Evolutionary conservation across 35 echinoderm and acorn worm genomes (phyloP), one percentile per base, ranked within the genome.

Genomic region (Ophiothrix spiculata): DNA sequence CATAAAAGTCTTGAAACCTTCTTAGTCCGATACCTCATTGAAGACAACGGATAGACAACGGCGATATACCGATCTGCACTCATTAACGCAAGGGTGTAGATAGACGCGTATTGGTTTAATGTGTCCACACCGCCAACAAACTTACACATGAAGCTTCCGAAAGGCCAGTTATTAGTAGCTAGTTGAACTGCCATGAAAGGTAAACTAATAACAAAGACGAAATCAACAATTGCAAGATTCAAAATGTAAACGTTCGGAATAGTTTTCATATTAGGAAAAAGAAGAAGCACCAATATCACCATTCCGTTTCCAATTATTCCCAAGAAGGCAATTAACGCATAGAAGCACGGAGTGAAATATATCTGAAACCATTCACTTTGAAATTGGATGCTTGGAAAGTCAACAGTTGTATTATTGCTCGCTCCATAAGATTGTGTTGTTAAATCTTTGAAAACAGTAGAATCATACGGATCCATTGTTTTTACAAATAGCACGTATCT

Each of bases 241-340:
- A 94, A 29, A 33, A 99, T 99, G 74, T 98, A 99, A 29, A 99
- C 86, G 69, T 99, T 99, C 31, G 96, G 96, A 39, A 99, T 90
- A 1, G 96, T 99, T 75, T 87, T 90, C 85, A 99, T 87, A 80
- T 99, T 99, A 16, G 76, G 81, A 41, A 91, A 99, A 21, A 78
- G 82, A 1, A 99, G 29, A 1, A 99, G 84, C 14, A 90, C 89
- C 17, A 88, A 88, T 8, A 94, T 99, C 31, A 94, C 96, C 21
- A 99, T 31, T 31, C 96, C 92, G 40, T 99, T 99, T 23, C 86
- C 96, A 28, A 90, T 54, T 0, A 99, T 36, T 46, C 96, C 96
- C 0, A 41, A 39, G n/a, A 94, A 21, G 41, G 45, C 80, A 8
- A 93, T 93, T 4, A 87, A 23, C 23, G 69, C 34, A 31, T 83